These are phyloP conservation scores for Argynnis bischoffii DNA, from an alignment of 2,888 invertebrate species.

Conservation along the genomic window DNA sequence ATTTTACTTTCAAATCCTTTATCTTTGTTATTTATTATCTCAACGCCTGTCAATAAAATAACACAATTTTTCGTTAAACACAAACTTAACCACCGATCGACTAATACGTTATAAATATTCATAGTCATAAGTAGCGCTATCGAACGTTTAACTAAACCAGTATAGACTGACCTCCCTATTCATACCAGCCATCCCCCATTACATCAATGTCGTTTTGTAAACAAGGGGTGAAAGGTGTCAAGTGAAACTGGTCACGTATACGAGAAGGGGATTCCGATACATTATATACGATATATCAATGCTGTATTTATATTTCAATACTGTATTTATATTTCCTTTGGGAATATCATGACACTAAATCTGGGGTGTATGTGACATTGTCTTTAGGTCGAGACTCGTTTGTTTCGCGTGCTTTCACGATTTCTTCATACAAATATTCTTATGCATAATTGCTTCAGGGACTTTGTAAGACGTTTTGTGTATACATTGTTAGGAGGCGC, in stretches of 20 bases:
- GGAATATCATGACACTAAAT: slow-evolving; percentile 55
- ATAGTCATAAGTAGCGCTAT: slow-evolving; percentile 78
- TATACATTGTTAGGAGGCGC: slow-evolving; percentile 18
- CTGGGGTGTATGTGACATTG: slow-evolving; percentile 51
- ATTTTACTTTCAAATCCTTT: no score
- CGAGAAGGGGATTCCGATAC: slow-evolving; percentile 67
- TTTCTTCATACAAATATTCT: slow-evolving; percentile 16
- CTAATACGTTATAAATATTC: slow-evolving; percentile 81
- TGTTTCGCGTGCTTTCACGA: slow-evolving; percentile 21
- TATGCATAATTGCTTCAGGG: slow-evolving; percentile 21
- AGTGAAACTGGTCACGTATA: slow-evolving; percentile 50
- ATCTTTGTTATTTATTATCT: not conserved
- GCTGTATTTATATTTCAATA: slow-evolving; percentile 78
- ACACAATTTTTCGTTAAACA: slow-evolving; percentile 23
- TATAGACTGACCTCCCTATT: slow-evolving; percentile 32
- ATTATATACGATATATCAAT: slow-evolving; percentile 76
- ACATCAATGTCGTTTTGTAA: slow-evolving; percentile 18
- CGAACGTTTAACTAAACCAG: slow-evolving; percentile 67
- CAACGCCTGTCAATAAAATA: slow-evolving; percentile 9
- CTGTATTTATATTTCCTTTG: slow-evolving; percentile 74
- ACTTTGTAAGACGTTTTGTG: slow-evolving; percentile 11
- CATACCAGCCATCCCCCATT: slow-evolving; percentile 21
- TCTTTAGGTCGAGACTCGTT: slow-evolving; percentile 40
- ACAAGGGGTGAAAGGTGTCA: slow-evolving; percentile 46
- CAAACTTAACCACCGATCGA: slow-evolving; percentile 66